These are phyloP conservation scores for Fulica atra DNA, from an alignment of 2,113 vertebrate genomes.

Conservation along the genomic window DNA sequence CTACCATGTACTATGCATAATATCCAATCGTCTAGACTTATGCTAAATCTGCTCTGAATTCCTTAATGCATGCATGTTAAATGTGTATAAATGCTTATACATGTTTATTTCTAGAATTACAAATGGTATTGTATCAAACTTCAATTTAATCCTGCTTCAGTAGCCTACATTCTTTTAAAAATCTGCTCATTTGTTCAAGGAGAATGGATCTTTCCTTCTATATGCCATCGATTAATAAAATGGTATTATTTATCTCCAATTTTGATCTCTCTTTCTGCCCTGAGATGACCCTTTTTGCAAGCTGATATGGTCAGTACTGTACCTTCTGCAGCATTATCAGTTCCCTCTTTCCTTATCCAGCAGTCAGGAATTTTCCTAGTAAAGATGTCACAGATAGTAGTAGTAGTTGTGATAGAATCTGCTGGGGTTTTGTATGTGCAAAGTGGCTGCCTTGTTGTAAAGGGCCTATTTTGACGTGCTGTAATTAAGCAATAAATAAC, in stretches of 20 bases:
- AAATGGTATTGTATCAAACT: background rate
- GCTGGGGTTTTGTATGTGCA: background rate
- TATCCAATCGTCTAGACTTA: background rate
- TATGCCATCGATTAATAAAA: background rate
- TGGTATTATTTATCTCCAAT: background rate
- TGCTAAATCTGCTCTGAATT: background rate
- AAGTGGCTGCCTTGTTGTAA: background rate
- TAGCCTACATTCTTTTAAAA: background rate
- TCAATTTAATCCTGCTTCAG: background rate
- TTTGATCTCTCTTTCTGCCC: background rate
- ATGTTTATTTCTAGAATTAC: background rate
- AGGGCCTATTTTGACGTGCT: background rate
- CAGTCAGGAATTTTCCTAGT: background rate
- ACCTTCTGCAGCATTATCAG: background rate
- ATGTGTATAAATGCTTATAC: background rate
- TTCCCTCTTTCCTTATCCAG: background rate
- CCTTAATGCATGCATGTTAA: background rate
- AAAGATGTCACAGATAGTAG: background rate
- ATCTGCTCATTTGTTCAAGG: background rate
- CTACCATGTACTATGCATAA: fast-evolving
- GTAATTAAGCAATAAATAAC: background rate
- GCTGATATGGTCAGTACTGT: background rate
- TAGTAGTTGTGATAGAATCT: background rate
- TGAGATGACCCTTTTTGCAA: background rate
- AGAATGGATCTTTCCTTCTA: background rate